Conservation (phyloP, 1,140 invertebrate species). For the Penaeus vannamei region DNA sequence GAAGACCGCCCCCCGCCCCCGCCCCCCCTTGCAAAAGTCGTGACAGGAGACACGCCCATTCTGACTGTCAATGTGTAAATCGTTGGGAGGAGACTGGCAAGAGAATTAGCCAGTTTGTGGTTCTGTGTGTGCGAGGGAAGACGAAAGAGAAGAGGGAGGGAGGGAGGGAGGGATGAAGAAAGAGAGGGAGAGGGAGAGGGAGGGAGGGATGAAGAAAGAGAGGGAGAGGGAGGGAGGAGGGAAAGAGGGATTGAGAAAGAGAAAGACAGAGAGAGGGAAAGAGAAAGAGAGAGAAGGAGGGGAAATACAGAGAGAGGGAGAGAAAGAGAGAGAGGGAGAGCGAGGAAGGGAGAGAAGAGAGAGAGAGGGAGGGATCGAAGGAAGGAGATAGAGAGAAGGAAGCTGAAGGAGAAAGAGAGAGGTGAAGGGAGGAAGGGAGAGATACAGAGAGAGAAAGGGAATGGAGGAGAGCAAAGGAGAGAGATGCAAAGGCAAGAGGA, state of each 20-base stretch:
- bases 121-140: conserved; percentile 16
- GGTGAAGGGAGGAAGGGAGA: too few species aligned
- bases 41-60: too few species aligned
- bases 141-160: too few species aligned
- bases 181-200: not conserved
- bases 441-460: not conserved
- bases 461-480: not conserved
- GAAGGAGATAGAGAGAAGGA: not conserved
- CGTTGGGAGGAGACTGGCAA: not conserved
- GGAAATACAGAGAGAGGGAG: conserved; percentile 4
- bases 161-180: not conserved
- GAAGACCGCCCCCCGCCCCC: too few species aligned
- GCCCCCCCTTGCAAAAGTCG: too few species aligned
- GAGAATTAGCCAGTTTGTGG: conserved; percentile 12
- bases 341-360: not conserved
- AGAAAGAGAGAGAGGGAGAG: not conserved
- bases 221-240: not conserved
- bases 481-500: not conserved
- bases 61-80: too few species aligned
- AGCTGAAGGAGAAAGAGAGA: not conserved
- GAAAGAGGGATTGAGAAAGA: not conserved
- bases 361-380: too few species aligned
- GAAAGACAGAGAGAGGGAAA: not conserved
- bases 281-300: not conserved
- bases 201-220: too few species aligned